Base-by-base conservation (phyloP, 1,140 invertebrate genomes). In the Hestina assimilis region DNA sequence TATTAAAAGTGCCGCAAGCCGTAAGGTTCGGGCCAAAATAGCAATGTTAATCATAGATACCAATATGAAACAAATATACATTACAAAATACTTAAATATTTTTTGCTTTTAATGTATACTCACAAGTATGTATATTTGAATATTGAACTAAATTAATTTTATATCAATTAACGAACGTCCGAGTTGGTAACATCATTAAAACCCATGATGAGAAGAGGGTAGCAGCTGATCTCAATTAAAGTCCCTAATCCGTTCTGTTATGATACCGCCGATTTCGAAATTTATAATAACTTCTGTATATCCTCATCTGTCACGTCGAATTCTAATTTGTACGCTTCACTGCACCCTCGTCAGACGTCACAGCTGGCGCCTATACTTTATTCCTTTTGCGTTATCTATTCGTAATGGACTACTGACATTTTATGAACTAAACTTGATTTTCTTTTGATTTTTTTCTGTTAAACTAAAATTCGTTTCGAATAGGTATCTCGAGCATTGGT, bases 311-410 rank as follows among this genome's bases (percentile, higher is more conserved):
- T 59, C 59, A 69, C 59, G 60, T 59, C 56, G 54, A 50, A 54
- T 57, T 56, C 31, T 68, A 66, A 74, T 74, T 72, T 59, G 29
- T 46, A 45, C 51, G 57, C 28, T 62, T 45, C 47, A 45, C 23
- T 54, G 55, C 48, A 72, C 72, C 72, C 69, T 75, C 46, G 55
- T 75, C 72, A 75, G 20, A 12, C 31, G 35, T 64, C 63, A 64
- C 62, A 60, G 46, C 62, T 45, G 57, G 38, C 57, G 26, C 42
- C 4, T 31, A 43, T 55, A 47, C 33, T 29, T 45, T 24, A 45
- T 45, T 11, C 19, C 7, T 9, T 3, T n/a, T 14, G n/a, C 33
- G 14, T 38, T 38, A 19, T 38, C 19, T 19, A 38, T 38, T 38
- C 33, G 33, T 38, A 15, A 17, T 47, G 14, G 31, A 21, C 26